Conservation (phyloP, 1,140 invertebrate genomes). For the Nymphalis io region DNA sequence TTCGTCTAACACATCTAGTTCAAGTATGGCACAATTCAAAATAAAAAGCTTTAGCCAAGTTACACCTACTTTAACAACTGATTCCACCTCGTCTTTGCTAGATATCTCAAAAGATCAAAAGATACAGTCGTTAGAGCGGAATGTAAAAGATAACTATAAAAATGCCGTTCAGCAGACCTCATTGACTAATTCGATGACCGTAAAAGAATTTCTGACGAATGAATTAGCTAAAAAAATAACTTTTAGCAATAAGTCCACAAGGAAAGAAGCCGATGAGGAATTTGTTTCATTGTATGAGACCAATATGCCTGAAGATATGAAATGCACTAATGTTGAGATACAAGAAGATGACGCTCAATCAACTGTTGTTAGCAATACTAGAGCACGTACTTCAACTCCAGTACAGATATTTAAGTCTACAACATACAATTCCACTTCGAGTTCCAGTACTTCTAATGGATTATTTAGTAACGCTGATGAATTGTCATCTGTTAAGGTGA, state of each 20-base stretch:
- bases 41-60: slow-evolving; percentile 59
- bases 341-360: slow-evolving; percentile 46
- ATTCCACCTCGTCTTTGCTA: slow-evolving; percentile 49
- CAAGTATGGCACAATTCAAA: slow-evolving; percentile 65
- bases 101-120: slow-evolving; percentile 47
- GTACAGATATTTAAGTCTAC: slow-evolving; percentile 76
- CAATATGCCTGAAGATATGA: slow-evolving; percentile 70
- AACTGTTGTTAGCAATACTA: slow-evolving; percentile 47
- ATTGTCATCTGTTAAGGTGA: slow-evolving; percentile 79
- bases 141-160: slow-evolving; percentile 44
- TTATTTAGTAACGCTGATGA: slow-evolving; percentile 79
- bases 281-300: slow-evolving; percentile 71
- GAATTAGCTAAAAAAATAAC: slow-evolving; percentile 73
- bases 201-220: slow-evolving; percentile 71
- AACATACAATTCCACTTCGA: slow-evolving; percentile 72
- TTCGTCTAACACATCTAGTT: slow-evolving; percentile 82
- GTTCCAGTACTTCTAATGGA: slow-evolving; percentile 70
- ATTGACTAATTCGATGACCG: slow-evolving; percentile 66
- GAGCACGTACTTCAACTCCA: slow-evolving; percentile 80
- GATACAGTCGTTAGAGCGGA: slow-evolving; percentile 19
- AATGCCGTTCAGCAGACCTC: slow-evolving; percentile 67
- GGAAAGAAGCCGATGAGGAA: slow-evolving; percentile 57
- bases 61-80: slow-evolving; percentile 50
- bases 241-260: slow-evolving; percentile 61
- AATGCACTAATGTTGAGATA: slow-evolving; percentile 40